Evolutionary conservation across 2,888 invertebrate genomes (phyloP).

Genomic region (Drosophila fungiperda): DNA sequence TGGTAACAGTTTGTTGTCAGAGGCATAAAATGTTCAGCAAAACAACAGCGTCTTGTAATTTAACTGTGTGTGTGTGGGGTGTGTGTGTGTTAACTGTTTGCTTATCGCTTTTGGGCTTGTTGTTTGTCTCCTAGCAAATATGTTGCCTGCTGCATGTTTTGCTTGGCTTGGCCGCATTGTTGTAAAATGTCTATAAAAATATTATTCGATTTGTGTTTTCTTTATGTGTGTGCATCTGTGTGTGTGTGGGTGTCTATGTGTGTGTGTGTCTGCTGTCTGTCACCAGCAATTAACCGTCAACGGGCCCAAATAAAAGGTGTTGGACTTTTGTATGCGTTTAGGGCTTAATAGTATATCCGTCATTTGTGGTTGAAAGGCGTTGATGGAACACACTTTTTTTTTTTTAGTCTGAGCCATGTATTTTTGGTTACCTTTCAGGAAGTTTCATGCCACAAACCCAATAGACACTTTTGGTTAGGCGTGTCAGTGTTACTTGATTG

Average conservation of each 20-base stretch:
- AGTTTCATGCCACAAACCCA: slow-evolving; percentile 39
- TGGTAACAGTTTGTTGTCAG: slow-evolving; percentile 75
- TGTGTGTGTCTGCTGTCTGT: slow-evolving; percentile 63
- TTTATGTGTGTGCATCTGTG: slow-evolving; percentile 15
- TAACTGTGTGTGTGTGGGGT: slow-evolving; percentile 33
- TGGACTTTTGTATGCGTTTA: slow-evolving; percentile 29
- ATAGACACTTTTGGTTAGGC: slow-evolving; percentile 16
- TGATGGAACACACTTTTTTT: slow-evolving; percentile 28
- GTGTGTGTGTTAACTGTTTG: slow-evolving; percentile 62
- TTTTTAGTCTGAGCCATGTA: slow-evolving; percentile 3
- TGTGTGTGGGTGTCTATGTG: slow-evolving; percentile 16
- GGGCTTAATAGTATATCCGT: slow-evolving; percentile 44
- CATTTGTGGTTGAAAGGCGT: slow-evolving; percentile 37
- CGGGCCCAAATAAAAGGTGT: slow-evolving; percentile 50
- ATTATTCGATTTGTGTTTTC: slow-evolving; percentile 75
- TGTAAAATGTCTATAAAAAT: slow-evolving; percentile 73
- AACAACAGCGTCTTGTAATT: slow-evolving; percentile 42
- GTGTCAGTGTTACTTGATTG: slow-evolving; percentile 10
- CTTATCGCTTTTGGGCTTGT: slow-evolving; percentile 71
- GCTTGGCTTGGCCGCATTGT: slow-evolving; percentile 66
- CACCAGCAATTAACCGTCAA: slow-evolving; percentile 78
- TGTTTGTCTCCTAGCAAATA: slow-evolving; percentile 58
- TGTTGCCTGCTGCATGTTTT: slow-evolving; percentile 49
- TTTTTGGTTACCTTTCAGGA: slow-evolving; percentile 46
- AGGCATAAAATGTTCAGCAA: slow-evolving; percentile 32